Evolutionary conservation across 2,888 invertebrate species (phyloP).

Genomic region (Agonopterix heracliana): DNA sequence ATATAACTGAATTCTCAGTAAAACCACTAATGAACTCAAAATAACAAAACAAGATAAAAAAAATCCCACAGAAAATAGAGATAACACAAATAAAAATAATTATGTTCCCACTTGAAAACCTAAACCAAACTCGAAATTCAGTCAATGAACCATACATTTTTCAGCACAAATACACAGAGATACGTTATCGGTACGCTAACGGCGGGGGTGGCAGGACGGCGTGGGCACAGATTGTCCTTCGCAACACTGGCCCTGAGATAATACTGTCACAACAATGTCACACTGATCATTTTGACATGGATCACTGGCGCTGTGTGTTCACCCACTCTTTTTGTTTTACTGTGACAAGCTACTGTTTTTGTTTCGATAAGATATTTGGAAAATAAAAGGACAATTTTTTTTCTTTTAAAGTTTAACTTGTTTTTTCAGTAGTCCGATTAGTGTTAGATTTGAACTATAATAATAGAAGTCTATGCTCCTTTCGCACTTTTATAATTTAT

Average conservation of each 20-base stretch:
- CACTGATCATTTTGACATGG: constrained; percentile 29
- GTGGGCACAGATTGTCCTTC: constrained; percentile 65
- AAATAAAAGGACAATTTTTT: too few relatives aligned
- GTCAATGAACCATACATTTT: constrained; percentile 3
- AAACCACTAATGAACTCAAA: too few relatives aligned
- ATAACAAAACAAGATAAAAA: too few relatives aligned
- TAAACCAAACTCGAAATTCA: background rate
- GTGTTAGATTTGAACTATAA: too few relatives aligned
- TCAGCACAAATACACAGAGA: constrained; percentile 1
- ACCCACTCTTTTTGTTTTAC: constrained; percentile 11
- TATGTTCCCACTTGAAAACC: too few relatives aligned
- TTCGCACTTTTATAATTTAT: too few relatives aligned
- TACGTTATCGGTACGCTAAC: background rate
- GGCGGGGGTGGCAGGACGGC: constrained; percentile 40
- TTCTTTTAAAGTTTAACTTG: too few relatives aligned
- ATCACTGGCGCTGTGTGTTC: constrained; percentile 15
- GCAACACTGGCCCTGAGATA: constrained; percentile 52
- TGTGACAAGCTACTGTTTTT: constrained; percentile 11
- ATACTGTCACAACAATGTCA: constrained; percentile 42
- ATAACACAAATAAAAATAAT: too few relatives aligned
- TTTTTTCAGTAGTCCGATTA: too few relatives aligned
- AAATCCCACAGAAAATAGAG: too few relatives aligned
- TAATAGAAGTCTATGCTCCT: too few relatives aligned
- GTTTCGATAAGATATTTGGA: constrained; percentile 4
- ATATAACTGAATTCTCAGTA: too few relatives aligned